These are phyloP conservation scores for Pseudococcus jackbeardsleyi DNA, from an alignment of 2,888 invertebrate genomes.

Conservation along the genomic window DNA sequence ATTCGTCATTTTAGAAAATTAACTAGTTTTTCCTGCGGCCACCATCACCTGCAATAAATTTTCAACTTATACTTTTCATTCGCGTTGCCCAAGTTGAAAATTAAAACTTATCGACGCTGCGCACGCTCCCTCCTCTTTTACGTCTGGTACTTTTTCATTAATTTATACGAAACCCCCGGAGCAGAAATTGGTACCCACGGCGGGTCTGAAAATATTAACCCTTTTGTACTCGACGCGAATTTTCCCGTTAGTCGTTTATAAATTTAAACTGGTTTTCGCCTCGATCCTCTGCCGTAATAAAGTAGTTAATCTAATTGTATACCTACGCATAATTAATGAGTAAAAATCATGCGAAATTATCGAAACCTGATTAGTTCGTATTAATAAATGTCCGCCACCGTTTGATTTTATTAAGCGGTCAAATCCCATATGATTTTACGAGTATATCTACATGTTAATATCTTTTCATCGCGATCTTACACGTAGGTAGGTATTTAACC, in stretches of 20 bases:
- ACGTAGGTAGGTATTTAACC: background rate
- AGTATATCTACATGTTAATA: background rate
- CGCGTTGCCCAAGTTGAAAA: background rate
- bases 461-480: background rate
- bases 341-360: background rate
- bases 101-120: background rate
- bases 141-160: background rate
- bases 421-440: background rate
- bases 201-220: background rate
- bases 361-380: background rate
- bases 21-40: background rate
- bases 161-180: background rate
- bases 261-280: background rate
- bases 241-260: background rate
- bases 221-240: background rate
- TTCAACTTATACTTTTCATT: background rate
- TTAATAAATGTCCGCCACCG: background rate
- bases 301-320: background rate
- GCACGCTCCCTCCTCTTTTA: background rate
- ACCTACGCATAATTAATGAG: background rate
- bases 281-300: background rate
- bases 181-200: background rate
- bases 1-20: background rate
- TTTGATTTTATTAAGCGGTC: background rate
- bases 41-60: background rate